phyloP scores from a whole-genome alignment of 1,140 invertebrate genomes.

The Drosophila yakuba region DNA sequence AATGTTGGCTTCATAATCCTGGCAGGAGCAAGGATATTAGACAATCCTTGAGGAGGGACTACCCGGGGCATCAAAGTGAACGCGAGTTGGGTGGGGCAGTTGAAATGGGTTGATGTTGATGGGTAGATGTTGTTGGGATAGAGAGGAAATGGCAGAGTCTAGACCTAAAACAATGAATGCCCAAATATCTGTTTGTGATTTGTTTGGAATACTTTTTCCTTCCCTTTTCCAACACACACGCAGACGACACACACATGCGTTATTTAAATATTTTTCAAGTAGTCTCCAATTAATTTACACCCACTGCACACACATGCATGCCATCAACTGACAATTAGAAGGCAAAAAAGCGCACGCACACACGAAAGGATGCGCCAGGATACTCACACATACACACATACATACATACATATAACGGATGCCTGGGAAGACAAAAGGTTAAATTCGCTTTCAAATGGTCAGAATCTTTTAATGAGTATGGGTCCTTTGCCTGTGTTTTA shows the following conservation, averaged over 20 bases:
- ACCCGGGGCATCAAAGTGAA: conserved; percentile 11
- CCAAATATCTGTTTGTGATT: conserved; percentile 80
- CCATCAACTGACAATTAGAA: conserved; percentile 74
- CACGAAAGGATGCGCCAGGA: conserved; percentile 25
- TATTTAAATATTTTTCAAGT: conserved; percentile 77
- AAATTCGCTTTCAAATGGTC: conserved; percentile 81
- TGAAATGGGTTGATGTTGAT: not conserved
- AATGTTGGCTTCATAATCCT: not conserved
- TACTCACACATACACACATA: conserved; percentile 10
- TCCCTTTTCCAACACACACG: conserved; percentile 13
- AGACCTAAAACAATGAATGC: conserved; percentile 78
- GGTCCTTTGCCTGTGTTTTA: conserved; percentile 9
- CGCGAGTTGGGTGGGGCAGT: not conserved
- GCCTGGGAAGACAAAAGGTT: conserved; percentile 73
- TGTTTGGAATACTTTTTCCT: conserved; percentile 76
- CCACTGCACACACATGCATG: conserved; percentile 37
- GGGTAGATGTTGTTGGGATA: conserved; percentile 1
- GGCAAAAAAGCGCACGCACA: conserved; percentile 61
- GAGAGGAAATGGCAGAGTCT: conserved; percentile 67
- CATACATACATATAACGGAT: not conserved
- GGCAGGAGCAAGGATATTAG: conserved; percentile 1
- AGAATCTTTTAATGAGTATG: conserved; percentile 76
- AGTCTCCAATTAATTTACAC: conserved; percentile 75
- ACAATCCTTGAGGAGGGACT: conserved; percentile 3
- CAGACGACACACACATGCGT: not conserved